Conservation (phyloP, 2,113 vertebrate genomes). For the Acanthisitta chloris region DNA sequence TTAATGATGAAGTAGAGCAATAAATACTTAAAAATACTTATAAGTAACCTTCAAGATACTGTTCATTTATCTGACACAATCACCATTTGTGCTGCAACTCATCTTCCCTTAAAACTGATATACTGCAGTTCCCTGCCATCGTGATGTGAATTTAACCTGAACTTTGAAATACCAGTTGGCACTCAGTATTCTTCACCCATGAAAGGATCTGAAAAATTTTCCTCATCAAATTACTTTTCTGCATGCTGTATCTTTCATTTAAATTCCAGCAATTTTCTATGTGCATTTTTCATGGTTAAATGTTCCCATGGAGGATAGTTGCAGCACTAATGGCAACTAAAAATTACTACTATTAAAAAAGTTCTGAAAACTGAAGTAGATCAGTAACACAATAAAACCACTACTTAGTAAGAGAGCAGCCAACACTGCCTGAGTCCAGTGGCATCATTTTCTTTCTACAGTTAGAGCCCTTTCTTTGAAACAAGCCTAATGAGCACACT, state of each 20-base stretch:
- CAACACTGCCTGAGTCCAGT: background rate
- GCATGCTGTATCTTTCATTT: background rate
- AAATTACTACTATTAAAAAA: background rate
- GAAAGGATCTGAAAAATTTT: background rate
- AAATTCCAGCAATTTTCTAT: background rate
- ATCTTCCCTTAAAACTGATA: background rate
- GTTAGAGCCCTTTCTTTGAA: background rate
- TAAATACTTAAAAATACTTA: background rate
- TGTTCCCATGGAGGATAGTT: background rate
- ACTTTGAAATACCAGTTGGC: background rate
- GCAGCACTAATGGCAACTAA: background rate
- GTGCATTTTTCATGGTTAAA: background rate
- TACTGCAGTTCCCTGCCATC: background rate
- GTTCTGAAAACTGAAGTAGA: background rate
- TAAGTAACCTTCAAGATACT: background rate
- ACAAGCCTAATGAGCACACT: background rate
- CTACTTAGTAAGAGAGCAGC: background rate
- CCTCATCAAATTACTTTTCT: background rate
- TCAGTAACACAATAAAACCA: background rate
- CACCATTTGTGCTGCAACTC: background rate
- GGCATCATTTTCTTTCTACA: background rate
- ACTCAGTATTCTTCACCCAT: background rate
- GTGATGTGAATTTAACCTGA: background rate
- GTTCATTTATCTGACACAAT: background rate
- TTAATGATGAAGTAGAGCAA: background rate